Evolutionary conservation across 2,113 vertebrate species (phyloP).

Genomic region (Thalassarche chlororhynchos): DNA sequence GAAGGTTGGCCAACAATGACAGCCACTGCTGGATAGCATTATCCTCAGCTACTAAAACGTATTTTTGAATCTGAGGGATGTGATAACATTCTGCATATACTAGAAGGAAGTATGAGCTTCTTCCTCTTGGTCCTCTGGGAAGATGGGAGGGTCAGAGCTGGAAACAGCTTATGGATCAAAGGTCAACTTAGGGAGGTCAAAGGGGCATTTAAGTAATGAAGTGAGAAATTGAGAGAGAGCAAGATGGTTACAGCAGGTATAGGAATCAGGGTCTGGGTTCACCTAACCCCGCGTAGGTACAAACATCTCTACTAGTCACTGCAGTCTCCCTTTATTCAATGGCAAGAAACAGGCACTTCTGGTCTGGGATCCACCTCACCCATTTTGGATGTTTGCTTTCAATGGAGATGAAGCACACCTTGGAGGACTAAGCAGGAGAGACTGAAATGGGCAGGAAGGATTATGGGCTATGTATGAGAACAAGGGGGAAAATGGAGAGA

Average conservation of each 20-base stretch:
- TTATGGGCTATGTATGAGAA: not conserved
- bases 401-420: not conserved
- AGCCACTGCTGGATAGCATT: not conserved
- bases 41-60: not conserved
- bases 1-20: not conserved
- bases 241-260: not conserved
- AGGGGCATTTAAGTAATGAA: not conserved
- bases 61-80: not conserved
- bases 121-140: not conserved
- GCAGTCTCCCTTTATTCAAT: not conserved
- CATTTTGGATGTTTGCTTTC: not conserved
- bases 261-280: not conserved
- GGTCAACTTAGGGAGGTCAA: not conserved
- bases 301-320: not conserved
- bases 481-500: not conserved
- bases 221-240: not conserved
- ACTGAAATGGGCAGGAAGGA: not conserved
- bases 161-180: not conserved
- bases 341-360: not conserved
- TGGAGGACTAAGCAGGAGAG: not conserved
- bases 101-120: not conserved
- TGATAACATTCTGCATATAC: not conserved
- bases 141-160: not conserved
- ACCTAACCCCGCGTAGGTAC: not conserved
- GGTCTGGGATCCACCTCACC: not conserved